A percentile compares a stretch with the other conserved stretches of the same genome.
These are phyloP conservation scores for Drosophila setifemur DNA, from an alignment of 1,140 invertebrate genomes.

Conservation along the genomic window DNA sequence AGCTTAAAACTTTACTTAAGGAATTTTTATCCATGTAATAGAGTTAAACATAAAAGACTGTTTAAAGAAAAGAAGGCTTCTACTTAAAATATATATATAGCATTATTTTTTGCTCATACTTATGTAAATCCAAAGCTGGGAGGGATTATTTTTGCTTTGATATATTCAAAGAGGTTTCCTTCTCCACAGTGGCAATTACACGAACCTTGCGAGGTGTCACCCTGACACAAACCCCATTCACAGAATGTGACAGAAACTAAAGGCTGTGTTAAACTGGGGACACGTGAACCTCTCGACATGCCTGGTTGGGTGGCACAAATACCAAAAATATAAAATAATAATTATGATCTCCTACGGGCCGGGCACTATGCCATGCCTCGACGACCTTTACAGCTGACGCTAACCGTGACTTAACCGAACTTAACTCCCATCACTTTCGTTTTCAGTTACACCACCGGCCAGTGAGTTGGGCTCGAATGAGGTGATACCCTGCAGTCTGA, in stretches of 20 bases:
- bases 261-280: slow-evolving; percentile 15
- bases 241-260: slow-evolving; percentile 28
- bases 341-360: slow-evolving; percentile 1
- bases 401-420: slow-evolving; percentile 43
- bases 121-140: no score
- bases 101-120: no score
- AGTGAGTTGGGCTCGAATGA: slow-evolving; percentile 12
- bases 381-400: slow-evolving; percentile 35
- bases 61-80: no score
- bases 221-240: slow-evolving; percentile 50
- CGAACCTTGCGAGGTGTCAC: slow-evolving; percentile 41
- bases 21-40: no score
- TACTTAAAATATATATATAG: no score
- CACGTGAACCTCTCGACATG: slow-evolving; percentile 40
- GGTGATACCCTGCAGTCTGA: slow-evolving; percentile 55
- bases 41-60: no score
- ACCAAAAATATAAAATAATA: slow-evolving; percentile 21
- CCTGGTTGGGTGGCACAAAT: slow-evolving; percentile 40
- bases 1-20: no score
- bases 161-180: background rate
- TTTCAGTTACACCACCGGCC: slow-evolving; percentile 47
- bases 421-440: slow-evolving; percentile 50
- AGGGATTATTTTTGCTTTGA: background rate
- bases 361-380: slow-evolving; percentile 48
- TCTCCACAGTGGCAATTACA: background rate